These are phyloP conservation scores for Carassius carassius DNA, from an alignment of 2,113 vertebrate genomes.

Conservation along the genomic window DNA sequence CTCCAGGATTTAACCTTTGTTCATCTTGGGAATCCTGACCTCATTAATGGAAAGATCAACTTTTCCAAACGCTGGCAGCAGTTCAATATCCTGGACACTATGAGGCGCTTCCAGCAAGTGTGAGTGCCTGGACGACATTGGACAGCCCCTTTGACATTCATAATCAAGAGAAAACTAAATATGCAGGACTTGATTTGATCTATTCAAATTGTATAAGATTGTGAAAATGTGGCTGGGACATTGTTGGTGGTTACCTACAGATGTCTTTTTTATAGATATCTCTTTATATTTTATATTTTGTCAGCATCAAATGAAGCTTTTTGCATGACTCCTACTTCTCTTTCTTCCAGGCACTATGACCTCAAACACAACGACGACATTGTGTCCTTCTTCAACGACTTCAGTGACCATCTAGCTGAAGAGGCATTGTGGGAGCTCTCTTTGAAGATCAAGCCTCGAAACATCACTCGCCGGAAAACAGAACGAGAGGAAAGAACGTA, in stretches of 20 bases:
- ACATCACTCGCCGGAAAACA: constrained; percentile 82
- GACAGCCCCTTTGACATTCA: not conserved
- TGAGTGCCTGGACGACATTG: constrained; percentile 69
- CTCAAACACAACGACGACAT: constrained; percentile 89
- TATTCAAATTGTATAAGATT: not conserved
- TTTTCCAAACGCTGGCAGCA: constrained; percentile 97
- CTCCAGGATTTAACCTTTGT: constrained; percentile 96
- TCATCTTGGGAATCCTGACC: constrained; percentile 94
- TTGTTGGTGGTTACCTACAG: not conserved
- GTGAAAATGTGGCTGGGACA: not conserved
- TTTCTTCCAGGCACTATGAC: constrained; percentile 80
- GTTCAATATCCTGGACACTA: constrained; percentile 94
- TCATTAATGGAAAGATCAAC: constrained; percentile 87
- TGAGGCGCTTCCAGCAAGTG: constrained; percentile 92
- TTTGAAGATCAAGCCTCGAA: constrained; percentile 90
- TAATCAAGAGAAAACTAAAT: not conserved
- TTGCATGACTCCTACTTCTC: not conserved
- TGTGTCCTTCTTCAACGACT: constrained; percentile 93
- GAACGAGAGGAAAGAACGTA: constrained; percentile 88
- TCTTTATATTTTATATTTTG: not conserved
- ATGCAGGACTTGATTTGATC: not conserved
- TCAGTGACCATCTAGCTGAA: constrained; percentile 92
- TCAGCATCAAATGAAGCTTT: not conserved
- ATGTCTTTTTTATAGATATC: not conserved
- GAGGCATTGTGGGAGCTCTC: constrained; percentile 96